phyloP scores from a whole-genome alignment of 2,888 invertebrate species.

The Salticus scenicus region DNA sequence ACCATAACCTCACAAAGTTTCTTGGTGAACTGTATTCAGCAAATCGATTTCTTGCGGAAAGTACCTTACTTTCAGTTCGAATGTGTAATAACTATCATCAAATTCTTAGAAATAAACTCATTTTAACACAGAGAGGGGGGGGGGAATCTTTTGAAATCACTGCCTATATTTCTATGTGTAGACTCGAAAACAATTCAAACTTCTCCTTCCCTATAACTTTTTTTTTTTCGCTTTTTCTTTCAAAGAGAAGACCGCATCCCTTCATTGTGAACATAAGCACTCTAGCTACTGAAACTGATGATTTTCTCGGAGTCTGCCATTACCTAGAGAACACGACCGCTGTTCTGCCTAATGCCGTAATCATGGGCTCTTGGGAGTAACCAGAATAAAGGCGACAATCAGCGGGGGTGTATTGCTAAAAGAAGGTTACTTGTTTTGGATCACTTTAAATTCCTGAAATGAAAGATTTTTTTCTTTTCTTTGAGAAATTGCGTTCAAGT shows the following conservation, averaged over 20 bases:
- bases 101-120: neutral
- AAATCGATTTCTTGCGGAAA: neutral
- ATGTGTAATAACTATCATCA: neutral
- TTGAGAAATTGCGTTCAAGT: too few relatives aligned
- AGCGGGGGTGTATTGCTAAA: slow-evolving; percentile 30
- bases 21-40: too few relatives aligned
- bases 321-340: slow-evolving; percentile 40
- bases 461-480: too few relatives aligned
- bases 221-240: neutral
- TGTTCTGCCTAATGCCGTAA: slow-evolving; percentile 51
- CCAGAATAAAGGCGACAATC: slow-evolving; percentile 44
- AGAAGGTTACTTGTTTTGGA: too few relatives aligned
- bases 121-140: neutral
- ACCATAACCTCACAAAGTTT: too few relatives aligned
- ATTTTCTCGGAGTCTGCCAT: slow-evolving; percentile 37
- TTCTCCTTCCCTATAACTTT: neutral
- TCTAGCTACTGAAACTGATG: slow-evolving; percentile 47
- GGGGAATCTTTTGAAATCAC: neutral
- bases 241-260: neutral
- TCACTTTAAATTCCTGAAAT: too few relatives aligned
- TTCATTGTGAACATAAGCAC: neutral
- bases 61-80: neutral
- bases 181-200: neutral
- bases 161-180: neutral
- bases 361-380: slow-evolving; percentile 27